Percentiles rank a stretch among this genome's conserved stretches.
Conservation (phyloP, 2,797 vertebrate genomes). For the Gambelia wislizenii region DNA sequence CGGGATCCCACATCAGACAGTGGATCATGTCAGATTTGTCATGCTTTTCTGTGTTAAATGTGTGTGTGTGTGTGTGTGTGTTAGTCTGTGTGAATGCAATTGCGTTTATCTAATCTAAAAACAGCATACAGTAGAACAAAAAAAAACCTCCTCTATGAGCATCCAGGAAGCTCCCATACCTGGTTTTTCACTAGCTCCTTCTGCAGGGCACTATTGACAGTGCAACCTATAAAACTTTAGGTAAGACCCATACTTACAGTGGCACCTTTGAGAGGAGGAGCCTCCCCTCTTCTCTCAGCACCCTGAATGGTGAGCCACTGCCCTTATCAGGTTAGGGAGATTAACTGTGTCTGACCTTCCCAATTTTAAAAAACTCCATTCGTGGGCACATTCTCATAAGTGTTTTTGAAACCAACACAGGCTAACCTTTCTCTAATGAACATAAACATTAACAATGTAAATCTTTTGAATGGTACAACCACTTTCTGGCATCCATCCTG, state of each 20-base stretch:
- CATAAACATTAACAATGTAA: background rate
- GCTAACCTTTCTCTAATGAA: background rate
- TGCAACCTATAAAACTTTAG: background rate
- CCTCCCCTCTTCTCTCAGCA: slow-evolving; percentile 54
- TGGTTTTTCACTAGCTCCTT: slow-evolving; percentile 8
- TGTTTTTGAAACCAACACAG: background rate
- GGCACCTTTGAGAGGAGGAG: background rate
- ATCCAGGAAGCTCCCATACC: background rate
- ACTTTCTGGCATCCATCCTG: background rate
- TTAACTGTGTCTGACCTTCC: too few relatives aligned
- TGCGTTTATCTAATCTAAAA: background rate
- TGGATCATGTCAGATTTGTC: slow-evolving; percentile 7
- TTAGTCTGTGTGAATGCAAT: background rate
- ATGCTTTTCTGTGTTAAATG: slow-evolving; percentile 29
- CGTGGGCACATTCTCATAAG: background rate
- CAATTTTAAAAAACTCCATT: background rate
- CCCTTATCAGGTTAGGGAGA: background rate
- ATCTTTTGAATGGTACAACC: background rate
- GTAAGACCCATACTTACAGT: background rate
- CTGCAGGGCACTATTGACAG: background rate
- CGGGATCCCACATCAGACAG: slow-evolving; percentile 27
- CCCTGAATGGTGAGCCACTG: background rate
- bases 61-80: background rate
- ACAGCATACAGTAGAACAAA: background rate
- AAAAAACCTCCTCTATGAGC: background rate